These are phyloP conservation scores for Yponomeuta malinellus DNA, from an alignment of 2,888 invertebrate species.

Conservation along the genomic window DNA sequence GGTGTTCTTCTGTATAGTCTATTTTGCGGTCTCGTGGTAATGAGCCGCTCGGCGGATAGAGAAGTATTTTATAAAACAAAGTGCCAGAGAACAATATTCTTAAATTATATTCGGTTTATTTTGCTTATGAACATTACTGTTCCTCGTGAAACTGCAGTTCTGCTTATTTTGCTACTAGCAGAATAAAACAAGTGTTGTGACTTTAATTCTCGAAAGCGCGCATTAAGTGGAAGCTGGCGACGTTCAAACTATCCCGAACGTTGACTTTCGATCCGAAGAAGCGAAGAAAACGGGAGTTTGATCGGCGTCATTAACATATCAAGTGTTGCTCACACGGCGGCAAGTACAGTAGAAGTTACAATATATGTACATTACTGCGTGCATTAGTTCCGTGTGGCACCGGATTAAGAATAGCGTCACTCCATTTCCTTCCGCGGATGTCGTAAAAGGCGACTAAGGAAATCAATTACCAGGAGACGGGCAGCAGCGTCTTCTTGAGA, in stretches of 20 bases:
- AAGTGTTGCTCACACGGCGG: background rate
- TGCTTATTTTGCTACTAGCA: background rate
- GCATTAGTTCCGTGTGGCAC: too few relatives aligned
- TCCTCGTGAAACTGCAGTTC: background rate
- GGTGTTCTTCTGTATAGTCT: background rate
- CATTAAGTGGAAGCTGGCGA: background rate
- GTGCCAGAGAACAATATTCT: constrained; percentile 10
- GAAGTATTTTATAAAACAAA: constrained; percentile 12
- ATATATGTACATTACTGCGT: too few relatives aligned
- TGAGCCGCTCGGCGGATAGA: background rate
- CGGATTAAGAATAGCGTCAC: too few relatives aligned
- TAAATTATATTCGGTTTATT: constrained; percentile 10
- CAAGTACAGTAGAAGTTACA: too few relatives aligned
- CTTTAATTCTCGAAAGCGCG: background rate
- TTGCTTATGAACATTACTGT: background rate
- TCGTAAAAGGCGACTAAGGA: too few relatives aligned
- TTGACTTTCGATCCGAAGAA: background rate
- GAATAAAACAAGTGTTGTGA: background rate
- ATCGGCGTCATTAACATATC: background rate
- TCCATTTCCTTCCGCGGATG: too few relatives aligned
- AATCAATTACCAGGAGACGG: too few relatives aligned
- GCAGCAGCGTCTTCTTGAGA: too few relatives aligned
- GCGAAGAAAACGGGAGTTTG: background rate
- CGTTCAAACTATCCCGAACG: background rate
- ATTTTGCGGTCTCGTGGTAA: background rate